Evolutionary conservation across 2,113 vertebrate species (phyloP), one percentile per base, ranked within the genome.

Genomic region (Mobula hypostoma): DNA sequence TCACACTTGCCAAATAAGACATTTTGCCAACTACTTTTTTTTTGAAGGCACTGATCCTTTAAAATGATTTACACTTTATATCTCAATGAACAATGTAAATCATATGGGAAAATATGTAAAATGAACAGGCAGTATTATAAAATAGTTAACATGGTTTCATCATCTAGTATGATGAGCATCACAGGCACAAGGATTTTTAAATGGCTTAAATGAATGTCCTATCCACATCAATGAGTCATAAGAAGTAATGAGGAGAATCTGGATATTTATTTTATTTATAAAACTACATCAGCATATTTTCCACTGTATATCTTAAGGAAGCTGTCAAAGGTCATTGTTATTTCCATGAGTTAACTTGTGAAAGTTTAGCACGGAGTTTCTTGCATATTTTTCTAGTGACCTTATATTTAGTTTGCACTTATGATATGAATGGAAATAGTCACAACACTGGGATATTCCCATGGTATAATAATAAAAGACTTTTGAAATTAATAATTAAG

Each of bases 321-420:
- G 91, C 24, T 93, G 68, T 93, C 91, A 93, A 93, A 93, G 91
- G 91, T 72, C 91, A 93, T 40, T 93, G 68, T 74, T 93, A 74
- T 93, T 93, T 93, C 91, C 91, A 93, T 93, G 68, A 72, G 91
- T 93, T 93, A 93, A 93, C 91, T 74, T 72, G 90, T 93, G 90
- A 93, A 93, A 93, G 36, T 72, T 93, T 74, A 74, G 70, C 91
- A 93, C 91, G 56, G n/a, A 76, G 70, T 93, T 93, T 74, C 91
- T 93, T 93, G 91, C 91, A 93, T 93, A 93, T 93, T 93, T 93
- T 93, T 93, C 91, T 27, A 56, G 91, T 93, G 70, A 74, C 24
- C 68, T 93, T 76, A 74, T 76, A 70, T 93, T 93, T 74, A 93
- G 36, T 93, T 72, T 93, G 40, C 32, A 72, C 40, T 93, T 74